phyloP scores from a whole-genome alignment of 2,797 vertebrate genomes.

The Molossus molossus region DNA sequence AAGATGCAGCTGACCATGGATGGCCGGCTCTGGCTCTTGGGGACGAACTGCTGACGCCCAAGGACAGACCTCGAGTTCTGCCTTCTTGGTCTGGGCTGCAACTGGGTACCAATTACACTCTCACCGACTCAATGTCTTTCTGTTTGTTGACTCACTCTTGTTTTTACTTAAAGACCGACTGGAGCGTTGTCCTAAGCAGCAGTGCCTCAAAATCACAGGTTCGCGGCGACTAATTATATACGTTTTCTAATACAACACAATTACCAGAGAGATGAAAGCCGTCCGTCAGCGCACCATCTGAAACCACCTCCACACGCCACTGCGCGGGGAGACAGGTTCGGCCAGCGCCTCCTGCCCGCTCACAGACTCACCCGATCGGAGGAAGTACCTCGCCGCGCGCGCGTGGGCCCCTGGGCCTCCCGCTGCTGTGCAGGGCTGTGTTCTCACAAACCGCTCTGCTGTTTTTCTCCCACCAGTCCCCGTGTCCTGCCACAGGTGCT shows the following conservation, averaged over 20 bases:
- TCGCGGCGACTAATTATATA: conserved; percentile 63
- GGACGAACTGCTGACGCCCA: neutral
- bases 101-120: neutral
- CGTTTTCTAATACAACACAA: neutral
- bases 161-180: conserved; percentile 52
- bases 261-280: conserved; percentile 39
- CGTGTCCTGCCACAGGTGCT: neutral
- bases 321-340: neutral
- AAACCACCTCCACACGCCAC: neutral
- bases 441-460: conserved; percentile 15
- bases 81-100: neutral
- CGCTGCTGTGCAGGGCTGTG: neutral
- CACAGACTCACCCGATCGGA: conserved; percentile 33
- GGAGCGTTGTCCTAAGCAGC: conserved; percentile 48
- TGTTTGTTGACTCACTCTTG: conserved; percentile 67
- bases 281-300: neutral
- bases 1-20: neutral
- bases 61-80: fast-evolving
- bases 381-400: neutral
- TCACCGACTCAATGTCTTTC: conserved; percentile 10
- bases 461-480: neutral
- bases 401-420: neutral
- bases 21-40: neutral
- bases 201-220: conserved; percentile 68
- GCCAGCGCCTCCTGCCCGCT: neutral